phyloP scores from a whole-genome alignment of 2,113 vertebrate species.

The Menidia beryllina region DNA sequence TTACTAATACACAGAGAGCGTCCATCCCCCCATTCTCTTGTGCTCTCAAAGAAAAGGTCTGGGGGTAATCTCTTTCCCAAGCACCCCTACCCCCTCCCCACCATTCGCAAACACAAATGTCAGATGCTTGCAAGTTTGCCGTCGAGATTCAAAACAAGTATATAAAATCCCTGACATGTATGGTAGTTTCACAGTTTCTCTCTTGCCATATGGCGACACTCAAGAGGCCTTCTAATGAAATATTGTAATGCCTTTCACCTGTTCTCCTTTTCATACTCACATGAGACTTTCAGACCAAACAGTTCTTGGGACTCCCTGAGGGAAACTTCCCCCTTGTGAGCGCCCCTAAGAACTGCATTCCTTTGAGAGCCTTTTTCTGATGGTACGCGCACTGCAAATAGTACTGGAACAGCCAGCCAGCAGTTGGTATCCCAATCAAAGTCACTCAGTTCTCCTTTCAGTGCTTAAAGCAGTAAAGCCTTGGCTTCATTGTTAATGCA shows the following conservation, averaged over 20 bases:
- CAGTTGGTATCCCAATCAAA: neutral
- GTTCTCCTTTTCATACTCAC: slow-evolving; percentile 47
- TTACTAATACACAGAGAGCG: slow-evolving; percentile 74
- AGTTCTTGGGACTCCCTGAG: neutral
- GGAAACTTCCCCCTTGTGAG: neutral
- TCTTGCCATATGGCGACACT: slow-evolving; percentile 26
- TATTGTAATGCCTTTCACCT: slow-evolving; percentile 53
- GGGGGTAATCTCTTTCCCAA: slow-evolving; percentile 60
- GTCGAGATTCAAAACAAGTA: slow-evolving; percentile 50
- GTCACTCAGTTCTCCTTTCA: neutral
- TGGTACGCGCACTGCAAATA: neutral
- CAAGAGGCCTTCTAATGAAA: slow-evolving; percentile 27
- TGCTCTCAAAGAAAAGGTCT: slow-evolving; percentile 56
- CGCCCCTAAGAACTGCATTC: neutral
- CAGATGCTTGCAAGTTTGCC: slow-evolving; percentile 41
- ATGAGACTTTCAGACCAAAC: neutral
- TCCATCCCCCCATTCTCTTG: slow-evolving; percentile 28
- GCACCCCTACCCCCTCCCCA: neutral
- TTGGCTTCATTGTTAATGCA: neutral
- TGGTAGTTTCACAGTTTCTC: slow-evolving; percentile 21
- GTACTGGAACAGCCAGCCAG: neutral
- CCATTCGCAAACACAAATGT: slow-evolving; percentile 38
- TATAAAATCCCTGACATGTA: slow-evolving; percentile 36
- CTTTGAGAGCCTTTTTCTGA: neutral
- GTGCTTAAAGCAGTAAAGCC: neutral